These are phyloP conservation scores for Amazona guildingii DNA, from an alignment of 2,113 vertebrate species.

Conservation along the genomic window DNA sequence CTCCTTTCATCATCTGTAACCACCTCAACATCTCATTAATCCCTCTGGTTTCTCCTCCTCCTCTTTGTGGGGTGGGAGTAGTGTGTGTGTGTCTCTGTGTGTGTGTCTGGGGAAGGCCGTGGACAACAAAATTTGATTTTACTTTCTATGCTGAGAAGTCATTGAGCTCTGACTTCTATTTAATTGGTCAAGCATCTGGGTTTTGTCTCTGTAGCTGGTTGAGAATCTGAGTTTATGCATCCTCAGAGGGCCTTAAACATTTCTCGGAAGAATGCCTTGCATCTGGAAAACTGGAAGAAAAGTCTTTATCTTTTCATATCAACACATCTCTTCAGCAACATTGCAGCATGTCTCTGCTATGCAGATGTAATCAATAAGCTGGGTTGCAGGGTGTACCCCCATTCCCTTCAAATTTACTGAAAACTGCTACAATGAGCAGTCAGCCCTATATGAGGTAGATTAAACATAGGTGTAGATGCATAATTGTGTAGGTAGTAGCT, in stretches of 20 bases:
- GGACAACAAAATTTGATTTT: not conserved
- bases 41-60: not conserved
- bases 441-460: not conserved
- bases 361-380: not conserved
- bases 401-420: not conserved
- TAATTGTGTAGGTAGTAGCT: not conserved
- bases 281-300: not conserved
- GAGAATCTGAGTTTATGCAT: not conserved
- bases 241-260: not conserved
- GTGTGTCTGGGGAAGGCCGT: not conserved
- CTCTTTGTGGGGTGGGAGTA: not conserved
- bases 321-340: not conserved
- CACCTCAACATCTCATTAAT: not conserved
- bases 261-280: not conserved
- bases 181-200: not conserved
- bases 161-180: not conserved
- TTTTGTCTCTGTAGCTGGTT: not conserved
- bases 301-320: not conserved
- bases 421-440: not conserved
- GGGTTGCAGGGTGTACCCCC: no score
- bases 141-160: not conserved
- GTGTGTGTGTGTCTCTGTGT: not conserved
- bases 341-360: not conserved
- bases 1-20: not conserved
- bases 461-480: not conserved